Evolutionary conservation across 2,113 vertebrate genomes (phyloP).

Genomic region (Calypte anna): DNA sequence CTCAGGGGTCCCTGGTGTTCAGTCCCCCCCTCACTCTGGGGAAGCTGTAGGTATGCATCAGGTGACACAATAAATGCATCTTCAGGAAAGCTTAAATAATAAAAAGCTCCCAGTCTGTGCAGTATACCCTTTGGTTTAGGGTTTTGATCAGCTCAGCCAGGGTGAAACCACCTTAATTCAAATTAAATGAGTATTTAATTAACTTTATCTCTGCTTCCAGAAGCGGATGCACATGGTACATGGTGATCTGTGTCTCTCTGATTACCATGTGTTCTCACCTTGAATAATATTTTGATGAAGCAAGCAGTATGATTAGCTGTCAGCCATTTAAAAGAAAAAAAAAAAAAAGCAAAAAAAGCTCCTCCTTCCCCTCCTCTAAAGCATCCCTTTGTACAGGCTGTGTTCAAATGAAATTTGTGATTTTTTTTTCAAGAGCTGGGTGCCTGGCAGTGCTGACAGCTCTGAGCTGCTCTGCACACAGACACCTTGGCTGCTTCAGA

Average conservation of each 20-base stretch:
- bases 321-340: not conserved
- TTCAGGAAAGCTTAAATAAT: not conserved
- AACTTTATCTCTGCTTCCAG: slow-evolving; percentile 67
- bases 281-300: slow-evolving; percentile 22
- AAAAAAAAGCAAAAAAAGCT: not conserved
- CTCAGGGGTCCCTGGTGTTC: accelerated
- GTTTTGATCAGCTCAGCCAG: slow-evolving; percentile 53
- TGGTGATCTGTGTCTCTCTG: slow-evolving; percentile 43
- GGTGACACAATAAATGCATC: not conserved
- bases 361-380: not conserved
- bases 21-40: accelerated
- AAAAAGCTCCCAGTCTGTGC: not conserved
- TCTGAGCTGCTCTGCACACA: not conserved
- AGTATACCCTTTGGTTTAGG: not conserved
- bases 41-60: no score
- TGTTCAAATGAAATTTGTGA: not conserved
- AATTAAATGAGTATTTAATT: slow-evolving; percentile 75
- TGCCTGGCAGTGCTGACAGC: not conserved
- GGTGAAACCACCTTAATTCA: slow-evolving; percentile 66
- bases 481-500: accelerated
- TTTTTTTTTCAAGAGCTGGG: no score
- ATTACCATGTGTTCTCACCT: slow-evolving; percentile 4
- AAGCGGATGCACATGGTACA: slow-evolving; percentile 8
- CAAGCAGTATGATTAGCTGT: not conserved
- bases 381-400: not conserved